These are phyloP conservation scores for Serinus canaria DNA, from an alignment of 2,113 vertebrate genomes.

Conservation along the genomic window DNA sequence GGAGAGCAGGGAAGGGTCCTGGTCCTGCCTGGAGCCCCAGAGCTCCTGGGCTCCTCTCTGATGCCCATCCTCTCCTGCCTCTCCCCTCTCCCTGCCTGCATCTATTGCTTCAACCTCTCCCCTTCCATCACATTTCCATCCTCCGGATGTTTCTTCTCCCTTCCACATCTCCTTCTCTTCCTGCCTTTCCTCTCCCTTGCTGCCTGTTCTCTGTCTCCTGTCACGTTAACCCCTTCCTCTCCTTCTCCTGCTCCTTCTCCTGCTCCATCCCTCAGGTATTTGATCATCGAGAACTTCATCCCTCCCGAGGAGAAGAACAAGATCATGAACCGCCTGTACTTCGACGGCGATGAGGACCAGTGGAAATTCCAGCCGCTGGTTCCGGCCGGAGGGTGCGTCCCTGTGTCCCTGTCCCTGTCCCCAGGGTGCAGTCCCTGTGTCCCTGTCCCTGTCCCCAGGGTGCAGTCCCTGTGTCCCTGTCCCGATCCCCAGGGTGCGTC, in stretches of 20 bases:
- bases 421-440: too few species aligned
- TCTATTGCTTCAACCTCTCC: neutral
- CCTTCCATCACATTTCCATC: neutral
- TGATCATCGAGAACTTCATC: slow-evolving; percentile 97
- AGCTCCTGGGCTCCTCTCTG: neutral
- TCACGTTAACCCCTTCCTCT: neutral
- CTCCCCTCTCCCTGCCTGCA: neutral
- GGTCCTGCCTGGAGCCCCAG: neutral
- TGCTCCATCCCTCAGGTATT: slow-evolving; percentile 71
- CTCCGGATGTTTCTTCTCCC: neutral
- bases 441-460: too few species aligned
- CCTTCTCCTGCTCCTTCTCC: neutral
- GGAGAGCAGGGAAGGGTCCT: neutral
- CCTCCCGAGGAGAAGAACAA: slow-evolving; percentile 96
- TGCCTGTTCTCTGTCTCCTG: neutral
- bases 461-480: too few species aligned
- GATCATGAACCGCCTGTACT: slow-evolving; percentile 91
- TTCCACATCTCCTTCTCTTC: neutral
- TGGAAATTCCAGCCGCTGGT: too few species aligned
- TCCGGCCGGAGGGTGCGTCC: too few species aligned
- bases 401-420: too few species aligned
- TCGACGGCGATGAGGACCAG: neutral
- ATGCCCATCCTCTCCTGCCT: neutral
- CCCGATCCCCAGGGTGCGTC: too few species aligned
- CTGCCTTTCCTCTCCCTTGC: neutral